phyloP scores from a whole-genome alignment of 1,140 invertebrate species.

The Hycleus phaleratus region DNA sequence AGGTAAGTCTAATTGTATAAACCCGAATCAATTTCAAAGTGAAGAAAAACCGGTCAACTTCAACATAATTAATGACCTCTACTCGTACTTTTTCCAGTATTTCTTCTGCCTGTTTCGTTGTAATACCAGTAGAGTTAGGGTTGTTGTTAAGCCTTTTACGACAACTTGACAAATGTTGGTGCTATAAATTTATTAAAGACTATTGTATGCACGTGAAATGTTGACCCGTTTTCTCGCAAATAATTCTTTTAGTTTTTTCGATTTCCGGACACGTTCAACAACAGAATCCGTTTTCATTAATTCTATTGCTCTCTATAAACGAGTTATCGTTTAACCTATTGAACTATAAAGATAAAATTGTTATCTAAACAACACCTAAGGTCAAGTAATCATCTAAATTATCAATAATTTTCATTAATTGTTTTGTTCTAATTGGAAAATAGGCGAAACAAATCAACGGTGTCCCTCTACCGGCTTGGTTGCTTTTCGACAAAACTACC shows the following conservation, averaged over 20 bases:
- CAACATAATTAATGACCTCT: background rate
- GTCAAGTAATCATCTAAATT: background rate
- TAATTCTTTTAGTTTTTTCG: too few relatives aligned
- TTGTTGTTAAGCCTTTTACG: too few relatives aligned
- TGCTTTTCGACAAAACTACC: slow-evolving; percentile 34
- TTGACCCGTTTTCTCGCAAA: too few relatives aligned
- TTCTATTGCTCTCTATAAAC: background rate
- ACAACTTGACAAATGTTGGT: too few relatives aligned
- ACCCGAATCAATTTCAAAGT: background rate
- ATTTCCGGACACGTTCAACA: too few relatives aligned
- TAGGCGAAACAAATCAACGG: slow-evolving; percentile 32
- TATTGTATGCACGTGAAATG: too few relatives aligned
- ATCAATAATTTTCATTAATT: background rate
- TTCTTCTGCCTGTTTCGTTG: background rate
- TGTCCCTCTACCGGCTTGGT: slow-evolving; percentile 34
- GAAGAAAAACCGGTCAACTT: background rate
- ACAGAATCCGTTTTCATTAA: too few relatives aligned
- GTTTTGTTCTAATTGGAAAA: slow-evolving; percentile 16
- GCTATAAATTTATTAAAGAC: too few relatives aligned
- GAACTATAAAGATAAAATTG: background rate
- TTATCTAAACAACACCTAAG: background rate
- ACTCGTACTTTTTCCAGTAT: background rate
- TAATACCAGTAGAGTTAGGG: too few relatives aligned
- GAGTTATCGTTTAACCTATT: background rate
- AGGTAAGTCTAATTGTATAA: slow-evolving; percentile 30